A percentile compares a stretch with the other conserved stretches of the same genome.
phyloP scores from a whole-genome alignment of 2,797 vertebrate genomes.

The Sebastes kiyomatsui region DNA sequence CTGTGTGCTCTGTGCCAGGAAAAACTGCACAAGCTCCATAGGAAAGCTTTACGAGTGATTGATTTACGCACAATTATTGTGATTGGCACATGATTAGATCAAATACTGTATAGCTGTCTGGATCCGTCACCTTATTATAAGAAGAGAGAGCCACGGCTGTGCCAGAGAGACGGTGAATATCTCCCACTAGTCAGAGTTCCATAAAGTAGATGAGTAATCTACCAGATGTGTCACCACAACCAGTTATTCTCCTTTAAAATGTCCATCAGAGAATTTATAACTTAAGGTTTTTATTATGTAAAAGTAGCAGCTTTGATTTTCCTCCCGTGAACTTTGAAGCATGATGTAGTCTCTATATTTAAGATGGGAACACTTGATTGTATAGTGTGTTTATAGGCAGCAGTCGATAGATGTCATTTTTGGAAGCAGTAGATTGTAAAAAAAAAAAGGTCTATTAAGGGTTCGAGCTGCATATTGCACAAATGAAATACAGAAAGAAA shows the following conservation, averaged over 20 bases:
- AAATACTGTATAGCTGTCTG: slow-evolving; percentile 53
- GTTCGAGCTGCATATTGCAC: slow-evolving; percentile 59
- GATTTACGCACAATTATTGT: slow-evolving; percentile 48
- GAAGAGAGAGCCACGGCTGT: slow-evolving; percentile 18
- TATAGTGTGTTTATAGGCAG: slow-evolving; percentile 59
- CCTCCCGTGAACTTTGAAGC: slow-evolving; percentile 21
- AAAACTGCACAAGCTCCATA: slow-evolving; percentile 46
- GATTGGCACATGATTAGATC: slow-evolving; percentile 64
- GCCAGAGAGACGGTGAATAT: slow-evolving; percentile 39
- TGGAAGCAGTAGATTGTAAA: slow-evolving; percentile 46
- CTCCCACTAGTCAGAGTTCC: slow-evolving; percentile 36
- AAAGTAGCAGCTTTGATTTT: slow-evolving; percentile 31
- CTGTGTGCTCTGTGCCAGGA: slow-evolving; percentile 48
- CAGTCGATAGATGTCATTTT: slow-evolving; percentile 42
- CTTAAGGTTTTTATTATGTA: slow-evolving; percentile 4
- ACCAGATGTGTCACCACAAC: slow-evolving; percentile 53
- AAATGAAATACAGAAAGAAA: slow-evolving; percentile 73
- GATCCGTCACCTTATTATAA: slow-evolving; percentile 51
- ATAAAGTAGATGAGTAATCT: slow-evolving; percentile 51
- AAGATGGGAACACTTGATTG: slow-evolving; percentile 59
- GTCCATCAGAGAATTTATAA: slow-evolving; percentile 9
- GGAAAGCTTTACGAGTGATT: slow-evolving; percentile 49
- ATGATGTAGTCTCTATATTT: slow-evolving; percentile 40
- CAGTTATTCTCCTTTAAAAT: slow-evolving; percentile 24
- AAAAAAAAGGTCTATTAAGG: slow-evolving; percentile 60